Base-by-base conservation (phyloP, 2,113 vertebrate genomes). In the Todiramphus saurophagus region DNA sequence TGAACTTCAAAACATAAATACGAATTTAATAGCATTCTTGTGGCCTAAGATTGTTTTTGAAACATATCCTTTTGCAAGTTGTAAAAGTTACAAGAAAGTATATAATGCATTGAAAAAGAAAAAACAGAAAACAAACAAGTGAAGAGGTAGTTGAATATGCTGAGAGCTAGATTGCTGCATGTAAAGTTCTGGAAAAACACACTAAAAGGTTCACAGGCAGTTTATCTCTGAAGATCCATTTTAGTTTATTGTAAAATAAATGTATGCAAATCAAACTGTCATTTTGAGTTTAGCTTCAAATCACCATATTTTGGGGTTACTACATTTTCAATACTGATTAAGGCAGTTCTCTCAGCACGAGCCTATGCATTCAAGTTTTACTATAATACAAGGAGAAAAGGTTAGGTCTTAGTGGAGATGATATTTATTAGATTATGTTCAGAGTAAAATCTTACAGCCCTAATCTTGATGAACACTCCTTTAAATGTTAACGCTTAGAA, bases 221-320 rank as follows among this genome's bases (percentile, higher is more conserved):
- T 93, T 93, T 90, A 43, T 64, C 35, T 89, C 66, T 94, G 81
- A 96, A 96, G 75, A 88, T 87, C 56, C 21, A 31, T 87, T 90
- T 92, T 51, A 59, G 55, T 90, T 89, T 66, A 55, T 37, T 66
- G 23, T 53, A 75, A 46, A 28, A 76, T 68, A 93, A 93, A 83
- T 46, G 2, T 48, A 77, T 74, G 75, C 55, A 88, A 89, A 89
- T 85, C 31, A 79, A 92, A 39, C 11, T 85, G 46, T 37, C 48
- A 90, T 90, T 89, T 94, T 82, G 58, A 73, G 31, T 74, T 93
- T 95, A 56, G 21, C 14, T 84, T 89, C 37, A 73, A n/a, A 75
- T 78, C 53, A 64, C 17, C 35, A 7, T 89, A 83, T 75, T 91
- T 72, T 87, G 48, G 23, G 13, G 44, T 23, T 76, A 82, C 80